Evolutionary conservation across 2,888 invertebrate species (phyloP).

Genomic region (Megastigmus dorsalis): DNA sequence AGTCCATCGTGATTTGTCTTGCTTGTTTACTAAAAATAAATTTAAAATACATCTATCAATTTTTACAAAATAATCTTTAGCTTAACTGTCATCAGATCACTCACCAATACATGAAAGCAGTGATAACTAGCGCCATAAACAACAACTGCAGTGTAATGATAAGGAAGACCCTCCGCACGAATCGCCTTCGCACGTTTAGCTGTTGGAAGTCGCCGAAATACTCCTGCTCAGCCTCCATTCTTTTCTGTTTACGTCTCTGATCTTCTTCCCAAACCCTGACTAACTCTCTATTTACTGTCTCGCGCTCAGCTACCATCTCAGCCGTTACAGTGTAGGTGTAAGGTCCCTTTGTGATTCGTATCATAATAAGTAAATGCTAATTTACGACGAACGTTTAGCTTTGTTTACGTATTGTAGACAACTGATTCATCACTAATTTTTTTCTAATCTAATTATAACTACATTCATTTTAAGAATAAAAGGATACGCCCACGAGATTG

Average conservation of each 20-base stretch:
- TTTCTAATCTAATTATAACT: not conserved
- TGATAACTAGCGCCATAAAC: constrained; percentile 75
- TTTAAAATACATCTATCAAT: not conserved
- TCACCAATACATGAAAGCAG: constrained; percentile 73
- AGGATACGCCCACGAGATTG: not conserved
- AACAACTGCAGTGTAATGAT: constrained; percentile 76
- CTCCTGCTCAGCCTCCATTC: constrained; percentile 52
- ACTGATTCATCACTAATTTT: too few species aligned
- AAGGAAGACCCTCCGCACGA: constrained; percentile 77
- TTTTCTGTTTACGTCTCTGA: constrained; percentile 51
- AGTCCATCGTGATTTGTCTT: not conserved
- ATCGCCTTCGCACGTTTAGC: constrained; percentile 64
- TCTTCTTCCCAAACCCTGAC: constrained; percentile 64
- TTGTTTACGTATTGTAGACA: too few species aligned
- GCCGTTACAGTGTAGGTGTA: constrained; percentile 66
- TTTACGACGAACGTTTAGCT: not conserved
- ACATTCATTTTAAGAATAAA: not conserved
- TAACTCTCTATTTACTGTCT: constrained; percentile 65
- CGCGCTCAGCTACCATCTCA: constrained; percentile 65
- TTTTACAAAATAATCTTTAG: not conserved
- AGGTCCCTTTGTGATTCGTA: constrained; percentile 62
- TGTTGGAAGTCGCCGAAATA: constrained; percentile 65
- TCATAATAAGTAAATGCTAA: not conserved
- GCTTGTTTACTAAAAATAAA: constrained; percentile 29
- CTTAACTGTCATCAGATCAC: constrained; percentile 45